A percentile compares a stretch with the other conserved stretches of the same genome.
Evolutionary conservation across 2,888 invertebrate species (phyloP).

Genomic region (Sisyra terminalis): DNA sequence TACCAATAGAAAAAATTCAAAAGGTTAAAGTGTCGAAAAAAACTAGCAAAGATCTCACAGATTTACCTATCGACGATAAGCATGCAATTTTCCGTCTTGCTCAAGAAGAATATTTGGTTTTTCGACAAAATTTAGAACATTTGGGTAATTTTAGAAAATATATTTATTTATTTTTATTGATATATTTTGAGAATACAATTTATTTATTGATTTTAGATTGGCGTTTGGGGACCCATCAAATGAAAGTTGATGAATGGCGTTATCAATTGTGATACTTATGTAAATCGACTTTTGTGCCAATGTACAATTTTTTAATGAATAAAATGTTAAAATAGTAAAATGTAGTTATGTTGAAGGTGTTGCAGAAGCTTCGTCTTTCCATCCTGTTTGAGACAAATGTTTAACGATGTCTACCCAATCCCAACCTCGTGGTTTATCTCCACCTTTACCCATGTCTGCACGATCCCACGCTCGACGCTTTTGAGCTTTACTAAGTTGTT

Average conservation of each 20-base stretch:
- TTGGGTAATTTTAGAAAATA: too few relatives aligned
- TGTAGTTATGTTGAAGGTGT: slow-evolving; percentile 15
- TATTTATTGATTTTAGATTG: slow-evolving; percentile 20
- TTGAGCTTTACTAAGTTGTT: slow-evolving; percentile 81
- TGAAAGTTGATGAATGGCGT: slow-evolving; percentile 24
- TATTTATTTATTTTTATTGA: too few relatives aligned
- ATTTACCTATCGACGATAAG: neutral
- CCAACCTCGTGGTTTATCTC: slow-evolving; percentile 77
- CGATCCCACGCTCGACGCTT: slow-evolving; percentile 79
- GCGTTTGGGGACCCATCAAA: slow-evolving; percentile 21
- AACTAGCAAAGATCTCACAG: neutral
- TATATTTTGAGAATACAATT: too few relatives aligned
- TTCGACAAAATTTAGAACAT: too few relatives aligned
- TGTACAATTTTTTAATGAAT: slow-evolving; percentile 7
- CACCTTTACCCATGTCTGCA: slow-evolving; percentile 64
- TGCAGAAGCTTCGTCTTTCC: slow-evolving; percentile 26
- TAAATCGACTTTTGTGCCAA: slow-evolving; percentile 8
- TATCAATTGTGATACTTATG: slow-evolving; percentile 13
- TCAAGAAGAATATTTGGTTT: too few relatives aligned
- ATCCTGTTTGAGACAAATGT: slow-evolving; percentile 73
- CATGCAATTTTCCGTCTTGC: too few relatives aligned
- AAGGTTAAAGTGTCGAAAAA: neutral
- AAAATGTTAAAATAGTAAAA: slow-evolving; percentile 10
- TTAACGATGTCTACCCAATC: slow-evolving; percentile 96
- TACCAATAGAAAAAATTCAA: neutral